Percentiles rank a stretch among this genome's conserved stretches.
phyloP scores from a whole-genome alignment of 1,140 invertebrate genomes.

The Drosophila arizonae region DNA sequence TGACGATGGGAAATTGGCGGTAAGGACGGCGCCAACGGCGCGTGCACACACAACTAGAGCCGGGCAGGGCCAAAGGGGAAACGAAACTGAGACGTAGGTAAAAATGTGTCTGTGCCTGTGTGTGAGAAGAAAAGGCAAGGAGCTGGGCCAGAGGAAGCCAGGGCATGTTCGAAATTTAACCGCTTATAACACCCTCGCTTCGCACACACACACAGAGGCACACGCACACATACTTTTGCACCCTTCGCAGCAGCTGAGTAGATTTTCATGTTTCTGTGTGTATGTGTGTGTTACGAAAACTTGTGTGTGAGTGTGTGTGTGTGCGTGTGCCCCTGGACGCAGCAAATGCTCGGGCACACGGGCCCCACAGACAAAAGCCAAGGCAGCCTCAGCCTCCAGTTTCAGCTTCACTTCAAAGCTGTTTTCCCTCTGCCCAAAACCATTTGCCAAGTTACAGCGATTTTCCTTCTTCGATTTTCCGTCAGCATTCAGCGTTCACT shows the following conservation, averaged over 20 bases:
- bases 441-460: constrained; percentile 28
- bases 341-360: constrained; percentile 60
- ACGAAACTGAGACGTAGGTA: constrained; percentile 18
- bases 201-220: constrained; percentile 29
- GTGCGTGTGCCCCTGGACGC: constrained; percentile 37
- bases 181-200: constrained; percentile 69
- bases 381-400: constrained; percentile 11
- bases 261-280: constrained; percentile 64
- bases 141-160: constrained; percentile 2
- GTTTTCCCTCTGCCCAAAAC: not conserved
- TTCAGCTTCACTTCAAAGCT: constrained; percentile 4
- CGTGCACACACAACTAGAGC: not conserved
- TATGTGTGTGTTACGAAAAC: constrained; percentile 33
- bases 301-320: constrained; percentile 9
- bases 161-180: constrained; percentile 64
- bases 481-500: constrained; percentile 8
- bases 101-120: not conserved
- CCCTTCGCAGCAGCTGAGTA: constrained; percentile 58
- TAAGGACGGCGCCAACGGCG: constrained; percentile 39
- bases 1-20: constrained; percentile 48
- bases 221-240: constrained; percentile 24
- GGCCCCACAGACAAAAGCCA: constrained; percentile 36
- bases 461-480: constrained; percentile 53
- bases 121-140: not conserved
- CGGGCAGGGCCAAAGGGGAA: not conserved